phyloP scores from a whole-genome alignment of 2,797 vertebrate species.

The Perodicticus potto region DNA sequence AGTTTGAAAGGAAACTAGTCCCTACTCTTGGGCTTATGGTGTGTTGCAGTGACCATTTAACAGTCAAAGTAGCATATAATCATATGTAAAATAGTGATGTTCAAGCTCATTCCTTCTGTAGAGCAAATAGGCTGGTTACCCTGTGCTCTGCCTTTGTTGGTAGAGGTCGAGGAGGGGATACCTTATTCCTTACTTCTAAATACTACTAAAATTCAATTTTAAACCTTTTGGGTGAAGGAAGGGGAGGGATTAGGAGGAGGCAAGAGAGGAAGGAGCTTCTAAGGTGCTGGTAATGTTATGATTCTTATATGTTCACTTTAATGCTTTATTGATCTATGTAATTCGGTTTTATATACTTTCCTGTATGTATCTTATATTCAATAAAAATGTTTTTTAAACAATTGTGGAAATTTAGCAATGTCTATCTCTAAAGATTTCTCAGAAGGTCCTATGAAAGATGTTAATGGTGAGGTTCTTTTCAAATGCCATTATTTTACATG shows the following conservation, averaged over 20 bases:
- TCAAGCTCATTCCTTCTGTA: background rate
- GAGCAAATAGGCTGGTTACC: background rate
- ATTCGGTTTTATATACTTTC: conserved; percentile 1
- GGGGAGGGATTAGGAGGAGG: background rate
- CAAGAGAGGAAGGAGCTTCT: background rate
- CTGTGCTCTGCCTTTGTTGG: background rate
- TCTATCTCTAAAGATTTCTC: conserved; percentile 41
- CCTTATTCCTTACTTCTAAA: conserved; percentile 14
- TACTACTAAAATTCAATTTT: conserved; percentile 39
- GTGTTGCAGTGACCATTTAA: background rate
- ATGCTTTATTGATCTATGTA: conserved; percentile 15
- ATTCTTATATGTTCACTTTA: conserved; percentile 19
- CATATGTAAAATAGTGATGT: background rate
- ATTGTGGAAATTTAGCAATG: conserved; percentile 51
- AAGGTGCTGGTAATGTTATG: conserved; percentile 1
- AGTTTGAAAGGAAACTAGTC: background rate
- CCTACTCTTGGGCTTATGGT: background rate
- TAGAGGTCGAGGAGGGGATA: background rate
- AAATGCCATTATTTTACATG: conserved; percentile 4
- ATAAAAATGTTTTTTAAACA: background rate
- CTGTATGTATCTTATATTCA: conserved; percentile 3
- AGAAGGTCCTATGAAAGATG: background rate
- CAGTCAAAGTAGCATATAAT: background rate
- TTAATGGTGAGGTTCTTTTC: conserved; percentile 41
- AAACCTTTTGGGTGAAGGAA: conserved; percentile 15